Conservation (phyloP, 2,888 invertebrate species). For the Alloscopus bannaensis region DNA sequence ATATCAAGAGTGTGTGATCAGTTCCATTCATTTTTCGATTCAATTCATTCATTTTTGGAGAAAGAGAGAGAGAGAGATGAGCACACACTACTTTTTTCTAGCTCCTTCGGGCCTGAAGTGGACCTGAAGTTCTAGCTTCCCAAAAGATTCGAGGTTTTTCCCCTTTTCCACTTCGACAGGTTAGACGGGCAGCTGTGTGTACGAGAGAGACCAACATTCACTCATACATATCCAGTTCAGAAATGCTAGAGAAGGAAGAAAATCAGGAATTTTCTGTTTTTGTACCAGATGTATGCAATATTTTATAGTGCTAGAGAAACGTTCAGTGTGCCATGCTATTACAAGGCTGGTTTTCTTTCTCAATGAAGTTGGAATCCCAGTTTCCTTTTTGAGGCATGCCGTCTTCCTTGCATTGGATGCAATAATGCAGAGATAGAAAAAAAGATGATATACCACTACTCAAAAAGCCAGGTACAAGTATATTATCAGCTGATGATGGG, state of each 20-base stretch:
- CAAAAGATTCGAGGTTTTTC: background rate
- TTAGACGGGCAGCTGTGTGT: slow-evolving; percentile 58
- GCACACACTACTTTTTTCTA: background rate
- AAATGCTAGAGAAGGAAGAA: slow-evolving; percentile 57
- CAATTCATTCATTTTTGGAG: slow-evolving; percentile 23
- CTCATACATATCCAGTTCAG: too few species aligned
- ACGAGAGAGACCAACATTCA: too few species aligned
- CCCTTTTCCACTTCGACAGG: slow-evolving; percentile 54
- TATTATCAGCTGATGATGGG: slow-evolving; percentile 26
- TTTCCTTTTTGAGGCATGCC: slow-evolving; percentile 60
- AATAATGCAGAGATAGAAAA: background rate
- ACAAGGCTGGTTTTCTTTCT: slow-evolving; percentile 23
- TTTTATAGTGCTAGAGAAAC: background rate
- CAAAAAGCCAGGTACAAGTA: background rate
- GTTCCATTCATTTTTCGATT: slow-evolving; percentile 16
- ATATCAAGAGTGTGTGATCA: slow-evolving; percentile 25
- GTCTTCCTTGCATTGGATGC: background rate
- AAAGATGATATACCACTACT: slow-evolving; percentile 12
- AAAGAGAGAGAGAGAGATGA: too few species aligned
- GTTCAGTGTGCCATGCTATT: slow-evolving; percentile 20
- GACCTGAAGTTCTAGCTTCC: slow-evolving; percentile 17
- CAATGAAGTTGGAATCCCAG: slow-evolving; percentile 63
- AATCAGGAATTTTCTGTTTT: slow-evolving; percentile 58
- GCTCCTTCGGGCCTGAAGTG: slow-evolving; percentile 10
- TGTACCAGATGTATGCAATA: slow-evolving; percentile 32